Evolutionary conservation across 2,797 vertebrate genomes (phyloP).

Genomic region (Loriculus beryllinus): DNA sequence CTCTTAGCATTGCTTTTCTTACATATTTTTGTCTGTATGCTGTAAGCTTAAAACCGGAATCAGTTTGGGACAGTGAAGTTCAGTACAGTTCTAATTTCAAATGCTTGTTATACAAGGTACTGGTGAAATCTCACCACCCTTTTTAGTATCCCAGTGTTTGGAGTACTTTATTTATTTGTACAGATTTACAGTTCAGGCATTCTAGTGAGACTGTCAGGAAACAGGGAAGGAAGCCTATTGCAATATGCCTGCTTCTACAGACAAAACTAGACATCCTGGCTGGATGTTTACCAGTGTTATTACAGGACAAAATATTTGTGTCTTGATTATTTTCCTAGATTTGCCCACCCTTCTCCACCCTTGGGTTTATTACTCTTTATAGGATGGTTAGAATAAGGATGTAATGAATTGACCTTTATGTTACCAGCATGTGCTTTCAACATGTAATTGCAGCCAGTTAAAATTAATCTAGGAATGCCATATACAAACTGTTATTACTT

Average conservation of each 20-base stretch:
- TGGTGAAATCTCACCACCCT: neutral
- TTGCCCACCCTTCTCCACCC: neutral
- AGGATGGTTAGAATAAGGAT: neutral
- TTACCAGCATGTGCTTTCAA: neutral
- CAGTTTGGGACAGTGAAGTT: neutral
- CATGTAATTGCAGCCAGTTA: neutral
- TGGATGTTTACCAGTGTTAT: conserved; percentile 28
- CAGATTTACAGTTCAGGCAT: neutral
- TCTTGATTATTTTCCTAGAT: conserved; percentile 1
- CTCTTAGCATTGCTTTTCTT: neutral
- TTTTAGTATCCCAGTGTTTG: neutral
- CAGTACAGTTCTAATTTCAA: neutral
- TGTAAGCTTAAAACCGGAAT: neutral
- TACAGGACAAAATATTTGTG: conserved; percentile 3
- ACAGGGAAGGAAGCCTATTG: neutral
- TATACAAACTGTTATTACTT: conserved; percentile 5
- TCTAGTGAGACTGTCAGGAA: neutral
- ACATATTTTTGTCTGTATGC: neutral
- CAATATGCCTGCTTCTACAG: neutral
- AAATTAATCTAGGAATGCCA: neutral
- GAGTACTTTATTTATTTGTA: neutral
- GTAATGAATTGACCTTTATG: neutral
- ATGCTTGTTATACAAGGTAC: neutral
- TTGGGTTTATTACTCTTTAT: neutral
- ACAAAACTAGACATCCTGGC: conserved; percentile 17